Evolutionary conservation across 2,797 vertebrate species (phyloP).

Genomic region (Pangasius larnaudii): DNA sequence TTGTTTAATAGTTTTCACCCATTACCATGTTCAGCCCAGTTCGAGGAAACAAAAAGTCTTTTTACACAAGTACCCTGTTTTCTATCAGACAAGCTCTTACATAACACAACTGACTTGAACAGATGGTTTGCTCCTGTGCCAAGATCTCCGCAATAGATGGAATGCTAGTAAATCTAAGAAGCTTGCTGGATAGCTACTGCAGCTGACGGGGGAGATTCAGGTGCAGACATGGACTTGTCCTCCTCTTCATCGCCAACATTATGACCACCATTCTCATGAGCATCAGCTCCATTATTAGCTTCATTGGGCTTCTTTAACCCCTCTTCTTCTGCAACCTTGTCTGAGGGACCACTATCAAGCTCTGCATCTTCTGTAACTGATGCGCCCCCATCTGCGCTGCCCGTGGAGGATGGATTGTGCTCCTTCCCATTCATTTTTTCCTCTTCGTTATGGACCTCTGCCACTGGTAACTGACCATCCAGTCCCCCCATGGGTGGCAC

Average conservation of each 20-base stretch:
- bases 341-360: constrained; percentile 63
- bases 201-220: constrained; percentile 54
- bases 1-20: constrained; percentile 18
- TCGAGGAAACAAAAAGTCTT: not conserved
- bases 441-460: constrained; percentile 72
- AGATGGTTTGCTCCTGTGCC: not conserved
- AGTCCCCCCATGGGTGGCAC: constrained; percentile 71
- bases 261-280: constrained; percentile 28
- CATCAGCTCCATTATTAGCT: constrained; percentile 48
- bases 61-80: constrained; percentile 31
- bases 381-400: constrained; percentile 63
- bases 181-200: constrained; percentile 67
- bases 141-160: constrained; percentile 39
- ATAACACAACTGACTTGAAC: constrained; percentile 24
- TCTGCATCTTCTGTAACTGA: constrained; percentile 65
- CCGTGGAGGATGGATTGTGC: constrained; percentile 58
- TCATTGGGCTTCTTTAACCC: constrained; percentile 67
- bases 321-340: constrained; percentile 61
- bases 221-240: constrained; percentile 57
- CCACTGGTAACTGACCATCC: constrained; percentile 68
- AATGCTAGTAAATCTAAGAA: constrained; percentile 65
- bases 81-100: constrained; percentile 30
- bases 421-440: constrained; percentile 64
- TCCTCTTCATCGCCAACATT: constrained; percentile 64
- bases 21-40: constrained; percentile 32